These are phyloP conservation scores for Platyura marginata DNA, from an alignment of 1,140 invertebrate genomes.

Conservation along the genomic window DNA sequence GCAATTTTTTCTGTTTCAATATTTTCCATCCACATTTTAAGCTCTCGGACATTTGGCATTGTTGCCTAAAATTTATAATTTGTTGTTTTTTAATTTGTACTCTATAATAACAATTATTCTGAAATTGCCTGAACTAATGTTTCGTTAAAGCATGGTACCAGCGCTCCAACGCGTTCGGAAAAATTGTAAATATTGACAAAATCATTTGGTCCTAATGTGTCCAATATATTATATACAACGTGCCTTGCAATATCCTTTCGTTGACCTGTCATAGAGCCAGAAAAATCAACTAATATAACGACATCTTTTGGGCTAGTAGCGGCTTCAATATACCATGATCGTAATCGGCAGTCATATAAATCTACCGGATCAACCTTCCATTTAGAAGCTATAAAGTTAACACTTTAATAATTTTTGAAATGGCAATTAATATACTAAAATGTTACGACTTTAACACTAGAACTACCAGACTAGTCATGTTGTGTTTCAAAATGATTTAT, in stretches of 20 bases:
- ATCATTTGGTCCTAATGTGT: slow-evolving; percentile 95
- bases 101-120: slow-evolving; percentile 1
- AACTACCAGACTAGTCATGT: too few relatives aligned
- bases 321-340: slow-evolving; percentile 91
- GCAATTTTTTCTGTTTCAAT: slow-evolving; percentile 77
- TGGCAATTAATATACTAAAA: too few relatives aligned
- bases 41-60: slow-evolving; percentile 66
- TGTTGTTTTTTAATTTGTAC: not conserved
- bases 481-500: too few relatives aligned
- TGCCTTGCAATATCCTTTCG: slow-evolving; percentile 84
- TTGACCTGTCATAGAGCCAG: slow-evolving; percentile 93
- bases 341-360: slow-evolving; percentile 72
- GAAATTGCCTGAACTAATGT: slow-evolving; percentile 51
- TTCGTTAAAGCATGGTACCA: slow-evolving; percentile 76
- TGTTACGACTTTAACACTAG: too few relatives aligned
- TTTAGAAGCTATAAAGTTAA: slow-evolving; percentile 32
- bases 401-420: slow-evolving; percentile 1
- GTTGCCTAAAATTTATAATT: slow-evolving; percentile 54
- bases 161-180: slow-evolving; percentile 50
- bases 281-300: slow-evolving; percentile 83
- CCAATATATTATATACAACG: slow-evolving; percentile 85
- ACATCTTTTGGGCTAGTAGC: slow-evolving; percentile 94
- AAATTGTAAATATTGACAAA: slow-evolving; percentile 93
- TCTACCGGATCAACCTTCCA: slow-evolving; percentile 54
- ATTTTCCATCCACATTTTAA: slow-evolving; percentile 59